phyloP scores from a whole-genome alignment of 2,888 invertebrate genomes.

The Alloscopus bannaensis region DNA sequence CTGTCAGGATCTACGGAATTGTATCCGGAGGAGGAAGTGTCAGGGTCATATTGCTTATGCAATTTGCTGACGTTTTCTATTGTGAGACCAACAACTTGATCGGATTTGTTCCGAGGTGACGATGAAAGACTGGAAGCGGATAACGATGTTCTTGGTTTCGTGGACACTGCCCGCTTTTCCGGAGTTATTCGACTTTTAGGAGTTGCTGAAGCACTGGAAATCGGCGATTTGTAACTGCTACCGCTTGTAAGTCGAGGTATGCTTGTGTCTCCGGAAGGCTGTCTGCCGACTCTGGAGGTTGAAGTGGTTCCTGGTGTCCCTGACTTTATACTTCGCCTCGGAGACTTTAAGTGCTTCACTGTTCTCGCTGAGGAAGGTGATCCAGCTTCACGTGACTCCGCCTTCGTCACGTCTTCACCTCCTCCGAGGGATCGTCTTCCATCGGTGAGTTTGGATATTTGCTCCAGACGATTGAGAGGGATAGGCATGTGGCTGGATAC shows the following conservation, averaged over 20 bases:
- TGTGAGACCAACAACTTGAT: conserved; percentile 31
- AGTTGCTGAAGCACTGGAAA: neutral
- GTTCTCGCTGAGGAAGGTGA: conserved; percentile 38
- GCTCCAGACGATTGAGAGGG: conserved; percentile 38
- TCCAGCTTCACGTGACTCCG: conserved; percentile 2
- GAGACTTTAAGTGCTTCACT: conserved; percentile 37
- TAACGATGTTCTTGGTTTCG: conserved; percentile 18
- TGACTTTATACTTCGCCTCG: conserved; percentile 6
- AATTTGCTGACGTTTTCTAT: conserved; percentile 50
- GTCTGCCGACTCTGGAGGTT: neutral
- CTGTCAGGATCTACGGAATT: neutral
- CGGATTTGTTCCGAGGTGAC: neutral
- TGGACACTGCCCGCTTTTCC: conserved; percentile 9
- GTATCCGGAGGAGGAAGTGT: conserved; percentile 18
- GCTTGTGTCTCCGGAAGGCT: conserved; percentile 19
- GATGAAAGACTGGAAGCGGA: conserved; percentile 40
- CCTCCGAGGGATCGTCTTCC: conserved; percentile 17
- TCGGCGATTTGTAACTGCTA: conserved; percentile 27
- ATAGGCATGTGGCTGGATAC: conserved; percentile 59
- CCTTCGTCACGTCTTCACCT: conserved; percentile 13
- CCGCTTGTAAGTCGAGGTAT: conserved; percentile 9
- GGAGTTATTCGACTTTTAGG: conserved; percentile 22
- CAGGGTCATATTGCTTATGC: conserved; percentile 42
- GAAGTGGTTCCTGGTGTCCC: neutral
- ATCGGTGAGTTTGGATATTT: conserved; percentile 19